Base-by-base conservation (phyloP, 2,797 vertebrate species). In the Adelosebastes latens region DNA sequence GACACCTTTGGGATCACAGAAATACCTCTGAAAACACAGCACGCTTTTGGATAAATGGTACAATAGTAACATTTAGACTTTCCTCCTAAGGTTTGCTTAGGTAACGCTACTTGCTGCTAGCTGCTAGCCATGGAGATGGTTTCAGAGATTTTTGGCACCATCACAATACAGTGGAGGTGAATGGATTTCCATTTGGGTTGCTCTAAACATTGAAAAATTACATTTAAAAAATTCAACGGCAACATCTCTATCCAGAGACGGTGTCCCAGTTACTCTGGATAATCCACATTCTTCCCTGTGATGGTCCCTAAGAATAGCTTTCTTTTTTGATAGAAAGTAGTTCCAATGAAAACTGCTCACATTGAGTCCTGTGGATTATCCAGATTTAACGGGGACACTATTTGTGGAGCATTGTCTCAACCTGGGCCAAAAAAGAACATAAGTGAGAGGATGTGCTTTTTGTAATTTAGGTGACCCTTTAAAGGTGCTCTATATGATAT, bases 261-360 rank as follows among this genome's bases (percentile, higher is more conserved):
- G 52, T 65, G 53, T 73, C 68, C 82, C 59, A 83, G 42, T 75
- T 83, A 55, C 60, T 71, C 13, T 46, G 31, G 55, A 71, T 75
- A 79, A 56, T 71, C 66, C 32, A 79, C 29, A 75, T 65, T 70
- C 66, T 66, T 59, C 32, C 59, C 31, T 65, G 20, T 42, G 61
- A 70, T 71, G 10, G 22, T 22, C 25, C 46, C 29, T 16, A 69
- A 52, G 16, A 77, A 73, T 61, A 73, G 55, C 55, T 67, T 82
- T 72, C 53, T 61, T 34, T 39, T 8, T 63, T 11, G 1, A 64
- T 31, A 66, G 61, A 72, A 32, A 61, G 32, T 46, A 67, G 42
- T 79, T 79, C 34, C 20, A 59, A 8, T 52, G 3, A 63, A 73
- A 72, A 79, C 27, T 36, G 55, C 62, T 61, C 67, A 67, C 67